Percentiles rank a stretch among this genome's conserved stretches.
Conservation (phyloP, 2,113 vertebrate species). For the Fulica atra region DNA sequence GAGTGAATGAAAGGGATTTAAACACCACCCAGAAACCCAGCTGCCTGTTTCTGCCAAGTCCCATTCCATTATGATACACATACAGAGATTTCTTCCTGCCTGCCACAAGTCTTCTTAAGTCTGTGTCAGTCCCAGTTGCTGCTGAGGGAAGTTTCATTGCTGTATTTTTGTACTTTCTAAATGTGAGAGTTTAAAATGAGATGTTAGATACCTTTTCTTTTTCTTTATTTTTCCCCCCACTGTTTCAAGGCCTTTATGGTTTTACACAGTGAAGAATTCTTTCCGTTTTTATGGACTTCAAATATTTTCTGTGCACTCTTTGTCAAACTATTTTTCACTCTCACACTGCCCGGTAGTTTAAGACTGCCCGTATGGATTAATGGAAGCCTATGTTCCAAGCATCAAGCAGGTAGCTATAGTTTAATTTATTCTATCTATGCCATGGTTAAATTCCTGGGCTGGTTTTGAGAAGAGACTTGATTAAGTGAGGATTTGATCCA, state of each 20-base stretch:
- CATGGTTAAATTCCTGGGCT: not conserved
- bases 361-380: not conserved
- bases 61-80: rapidly evolving
- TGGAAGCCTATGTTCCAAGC: not conserved
- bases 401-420: not conserved
- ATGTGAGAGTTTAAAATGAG: not conserved
- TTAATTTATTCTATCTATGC: not conserved
- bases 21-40: not conserved
- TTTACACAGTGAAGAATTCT: not conserved
- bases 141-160: not conserved
- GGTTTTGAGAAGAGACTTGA: not conserved
- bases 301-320: not conserved
- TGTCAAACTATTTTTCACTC: not conserved
- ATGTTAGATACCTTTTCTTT: not conserved
- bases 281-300: not conserved
- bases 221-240: not conserved
- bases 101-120: not conserved
- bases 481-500: not conserved
- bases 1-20: not conserved
- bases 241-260: not conserved
- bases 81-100: not conserved
- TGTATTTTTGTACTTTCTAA: not conserved
- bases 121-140: not conserved
- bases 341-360: not conserved
- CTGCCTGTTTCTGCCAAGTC: not conserved